Percentiles rank a stretch among this genome's conserved stretches.
These are phyloP conservation scores for rabbit (Oryctolagus cuniculus) DNA, from an alignment of 2,113 vertebrate genomes.

Conservation along the genomic window mOryCun1.1 NC_091443.1:98567501-98568000, in stretches of 20 bases:
- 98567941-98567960: background rate
- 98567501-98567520: constrained; percentile 72
- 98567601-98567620: background rate
- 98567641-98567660: constrained; percentile 51
- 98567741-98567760: constrained; percentile 68
- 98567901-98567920: background rate
- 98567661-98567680: constrained; percentile 51
- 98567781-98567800: constrained; percentile 64
- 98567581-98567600: constrained; percentile 19
- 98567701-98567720: constrained; percentile 10
- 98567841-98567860: background rate
- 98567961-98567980: accelerated
- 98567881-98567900: background rate
- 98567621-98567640: background rate
- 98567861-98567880: accelerated
- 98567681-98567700: constrained; percentile 57
- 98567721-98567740: constrained; percentile 54
- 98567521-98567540: constrained; percentile 73
- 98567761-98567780: constrained; percentile 61
- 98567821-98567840: background rate
- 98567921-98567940: accelerated
- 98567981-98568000: background rate
- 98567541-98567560: constrained; percentile 60
- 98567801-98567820: constrained; percentile 9
- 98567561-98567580: constrained; percentile 60